Evolutionary conservation across 2,888 invertebrate genomes (phyloP).

Genomic region (Cotesia congregata): DNA sequence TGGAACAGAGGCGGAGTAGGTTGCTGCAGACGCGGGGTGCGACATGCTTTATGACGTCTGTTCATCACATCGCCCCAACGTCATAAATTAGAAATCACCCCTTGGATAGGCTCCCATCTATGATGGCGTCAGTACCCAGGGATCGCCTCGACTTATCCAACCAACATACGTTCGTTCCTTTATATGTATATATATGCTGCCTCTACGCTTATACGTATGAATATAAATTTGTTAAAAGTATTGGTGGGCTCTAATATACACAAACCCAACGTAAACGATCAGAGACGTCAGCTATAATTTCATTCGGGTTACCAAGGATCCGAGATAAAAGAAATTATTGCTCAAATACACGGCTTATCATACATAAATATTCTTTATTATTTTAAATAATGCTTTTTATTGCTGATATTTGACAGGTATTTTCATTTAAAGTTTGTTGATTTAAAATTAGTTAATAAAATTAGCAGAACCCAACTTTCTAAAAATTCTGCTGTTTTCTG

Average conservation of each 20-base stretch:
- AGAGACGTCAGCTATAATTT: conserved; percentile 29
- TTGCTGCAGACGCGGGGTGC: conserved; percentile 64
- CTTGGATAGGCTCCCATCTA: conserved; percentile 66
- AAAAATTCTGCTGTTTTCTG: too few species aligned
- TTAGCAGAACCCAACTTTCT: too few species aligned
- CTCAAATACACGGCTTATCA: not conserved
- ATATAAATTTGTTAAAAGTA: not conserved
- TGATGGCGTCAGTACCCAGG: conserved; percentile 51
- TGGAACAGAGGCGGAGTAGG: conserved; percentile 58
- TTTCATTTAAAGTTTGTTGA: too few species aligned
- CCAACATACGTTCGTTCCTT: conserved; percentile 37
- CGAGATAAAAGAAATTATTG: conserved; percentile 12
- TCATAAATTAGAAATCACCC: conserved; percentile 71
- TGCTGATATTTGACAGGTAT: not conserved
- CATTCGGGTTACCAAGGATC: not conserved
- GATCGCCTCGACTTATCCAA: conserved; percentile 45
- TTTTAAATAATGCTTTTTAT: not conserved
- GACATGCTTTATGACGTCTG: conserved; percentile 72
- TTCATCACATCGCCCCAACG: conserved; percentile 71
- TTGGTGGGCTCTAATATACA: not conserved
- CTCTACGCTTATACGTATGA: not conserved
- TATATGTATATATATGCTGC: conserved; percentile 13
- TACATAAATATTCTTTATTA: not conserved
- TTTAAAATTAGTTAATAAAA: too few species aligned
- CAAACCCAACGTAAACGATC: not conserved